Conservation (phyloP, 2,113 vertebrate species). For the Actenoides lindsayi region DNA sequence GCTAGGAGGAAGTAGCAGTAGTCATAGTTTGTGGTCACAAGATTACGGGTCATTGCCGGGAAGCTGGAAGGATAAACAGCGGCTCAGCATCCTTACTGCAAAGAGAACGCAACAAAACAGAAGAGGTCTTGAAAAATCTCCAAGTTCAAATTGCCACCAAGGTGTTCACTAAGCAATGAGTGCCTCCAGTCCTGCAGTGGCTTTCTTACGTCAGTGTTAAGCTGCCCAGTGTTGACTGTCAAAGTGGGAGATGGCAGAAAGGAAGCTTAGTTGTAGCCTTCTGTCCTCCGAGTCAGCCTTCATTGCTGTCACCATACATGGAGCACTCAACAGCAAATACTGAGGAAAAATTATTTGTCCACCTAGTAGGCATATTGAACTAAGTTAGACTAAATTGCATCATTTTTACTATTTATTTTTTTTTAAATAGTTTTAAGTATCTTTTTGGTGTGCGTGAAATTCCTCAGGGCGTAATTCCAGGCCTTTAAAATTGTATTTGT, state of each 20-base stretch:
- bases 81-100: neutral
- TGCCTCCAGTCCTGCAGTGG: neutral
- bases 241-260: neutral
- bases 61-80: constrained; percentile 37
- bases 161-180: neutral
- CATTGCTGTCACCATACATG: neutral
- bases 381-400: neutral
- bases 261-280: neutral
- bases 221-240: neutral
- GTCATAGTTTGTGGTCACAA: constrained; percentile 20
- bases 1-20: constrained; percentile 23
- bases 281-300: neutral
- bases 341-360: neutral
- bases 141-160: neutral
- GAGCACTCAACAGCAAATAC: neutral
- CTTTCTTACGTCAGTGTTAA: neutral
- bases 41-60: constrained; percentile 4
- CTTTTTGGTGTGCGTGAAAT: neutral
- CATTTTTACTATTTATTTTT: neutral
- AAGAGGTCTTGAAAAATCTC: constrained; percentile 12
- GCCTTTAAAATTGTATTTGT: neutral
- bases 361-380: neutral
- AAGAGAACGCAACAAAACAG: neutral
- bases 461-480: neutral
- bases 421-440: neutral